These are phyloP conservation scores for Clupea harengus DNA, from an alignment of 2,113 vertebrate genomes.

Conservation along the genomic window DNA sequence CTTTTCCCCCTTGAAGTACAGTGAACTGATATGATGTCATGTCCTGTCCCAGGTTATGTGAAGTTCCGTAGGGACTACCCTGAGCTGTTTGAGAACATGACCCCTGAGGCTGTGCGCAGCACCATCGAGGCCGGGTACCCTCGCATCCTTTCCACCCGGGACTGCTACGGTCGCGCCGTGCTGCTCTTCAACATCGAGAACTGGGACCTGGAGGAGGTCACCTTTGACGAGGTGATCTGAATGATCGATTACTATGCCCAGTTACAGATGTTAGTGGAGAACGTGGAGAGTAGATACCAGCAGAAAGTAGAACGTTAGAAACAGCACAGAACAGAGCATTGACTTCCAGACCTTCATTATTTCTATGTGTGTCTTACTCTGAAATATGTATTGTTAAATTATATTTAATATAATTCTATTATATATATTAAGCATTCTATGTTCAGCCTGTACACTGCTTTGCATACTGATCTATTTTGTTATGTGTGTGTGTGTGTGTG, in stretches of 20 bases:
- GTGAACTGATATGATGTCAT: background rate
- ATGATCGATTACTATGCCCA: background rate
- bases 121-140: conserved; percentile 96
- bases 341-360: background rate
- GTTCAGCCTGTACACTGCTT: too few relatives aligned
- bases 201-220: conserved; percentile 97
- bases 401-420: background rate
- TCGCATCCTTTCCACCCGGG: conserved; percentile 85
- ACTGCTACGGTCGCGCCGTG: conserved; percentile 86
- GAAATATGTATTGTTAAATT: background rate
- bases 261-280: background rate
- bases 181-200: conserved; percentile 96
- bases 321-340: background rate
- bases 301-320: background rate
- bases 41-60: conserved; percentile 79
- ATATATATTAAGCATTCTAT: too few relatives aligned
- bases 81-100: conserved; percentile 90
- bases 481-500: background rate
- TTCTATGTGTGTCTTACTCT: background rate
- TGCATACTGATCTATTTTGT: background rate
- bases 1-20: too few relatives aligned
- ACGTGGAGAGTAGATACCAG: background rate
- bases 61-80: conserved; percentile 92
- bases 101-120: conserved; percentile 85
- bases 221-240: conserved; percentile 87